A percentile compares a stretch with the other conserved stretches of the same genome.
Evolutionary conservation across 2,888 invertebrate genomes (phyloP).

Genomic region (Poecilus cupreus): DNA sequence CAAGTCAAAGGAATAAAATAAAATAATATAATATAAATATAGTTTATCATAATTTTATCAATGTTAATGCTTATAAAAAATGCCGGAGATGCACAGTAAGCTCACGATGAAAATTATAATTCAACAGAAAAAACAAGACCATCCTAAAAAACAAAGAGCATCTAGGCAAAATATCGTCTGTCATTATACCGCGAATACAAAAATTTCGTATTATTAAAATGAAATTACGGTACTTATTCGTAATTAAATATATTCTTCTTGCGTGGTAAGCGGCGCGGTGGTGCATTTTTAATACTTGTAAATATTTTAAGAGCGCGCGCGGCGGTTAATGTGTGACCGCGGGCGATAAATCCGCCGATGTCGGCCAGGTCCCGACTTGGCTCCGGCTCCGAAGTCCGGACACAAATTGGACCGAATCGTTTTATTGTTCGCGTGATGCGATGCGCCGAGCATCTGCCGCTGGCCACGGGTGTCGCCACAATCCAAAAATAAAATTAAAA

Average conservation of each 20-base stretch:
- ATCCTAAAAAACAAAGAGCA: not conserved
- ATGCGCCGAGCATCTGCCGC: not conserved
- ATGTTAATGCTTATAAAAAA: too few relatives aligned
- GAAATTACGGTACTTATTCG: conserved; percentile 36
- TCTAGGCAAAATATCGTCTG: conserved; percentile 16
- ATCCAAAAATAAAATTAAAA: not conserved
- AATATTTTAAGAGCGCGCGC: conserved; percentile 32
- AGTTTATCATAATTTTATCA: too few relatives aligned
- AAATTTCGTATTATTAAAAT: conserved; percentile 27
- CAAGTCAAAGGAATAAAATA: too few relatives aligned
- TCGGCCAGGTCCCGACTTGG: conserved; percentile 3
- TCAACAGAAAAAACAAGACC: not conserved
- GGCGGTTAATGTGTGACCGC: conserved; percentile 37
- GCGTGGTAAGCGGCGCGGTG: not conserved
- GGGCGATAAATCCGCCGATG: conserved; percentile 40
- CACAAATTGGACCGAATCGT: conserved; percentile 34
- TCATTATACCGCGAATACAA: conserved; percentile 12
- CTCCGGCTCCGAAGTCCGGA: not conserved
- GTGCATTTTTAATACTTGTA: conserved; percentile 40
- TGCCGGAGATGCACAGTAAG: too few relatives aligned
- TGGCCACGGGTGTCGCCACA: conserved; percentile 33
- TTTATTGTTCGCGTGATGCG: conserved; percentile 41
- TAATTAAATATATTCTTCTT: conserved; percentile 33
- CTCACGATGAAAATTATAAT: too few relatives aligned
- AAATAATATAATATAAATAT: too few relatives aligned